phyloP scores from a whole-genome alignment of 2,797 vertebrate genomes.

The Cynodonichthys magdalenae region DNA sequence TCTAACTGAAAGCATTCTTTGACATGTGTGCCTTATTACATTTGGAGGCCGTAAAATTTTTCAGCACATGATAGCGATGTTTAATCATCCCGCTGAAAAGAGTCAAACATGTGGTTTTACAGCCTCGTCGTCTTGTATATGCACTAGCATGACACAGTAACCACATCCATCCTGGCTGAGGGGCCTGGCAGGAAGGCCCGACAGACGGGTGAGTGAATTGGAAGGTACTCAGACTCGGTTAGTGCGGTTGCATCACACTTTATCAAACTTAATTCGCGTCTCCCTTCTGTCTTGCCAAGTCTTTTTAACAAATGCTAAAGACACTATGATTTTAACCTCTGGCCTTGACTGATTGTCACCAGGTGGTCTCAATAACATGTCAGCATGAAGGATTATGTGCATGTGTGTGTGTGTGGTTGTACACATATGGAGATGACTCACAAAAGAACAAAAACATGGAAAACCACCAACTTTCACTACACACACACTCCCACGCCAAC shows the following conservation, averaged over 20 bases:
- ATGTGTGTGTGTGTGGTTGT: constrained; percentile 35
- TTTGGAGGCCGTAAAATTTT: constrained; percentile 20
- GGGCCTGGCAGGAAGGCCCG: not conserved
- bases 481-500: constrained; percentile 34
- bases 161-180: constrained; percentile 28
- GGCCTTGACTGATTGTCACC: constrained; percentile 71
- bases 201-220: constrained; percentile 26
- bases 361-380: constrained; percentile 65
- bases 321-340: constrained; percentile 79
- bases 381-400: constrained; percentile 43
- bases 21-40: constrained; percentile 9
- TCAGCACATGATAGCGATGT: constrained; percentile 5
- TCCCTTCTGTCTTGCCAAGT: constrained; percentile 37
- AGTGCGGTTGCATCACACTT: constrained; percentile 34
- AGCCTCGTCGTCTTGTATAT: not conserved
- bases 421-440: constrained; percentile 66
- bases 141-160: constrained; percentile 32
- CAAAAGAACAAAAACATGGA: constrained; percentile 60
- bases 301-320: constrained; percentile 53
- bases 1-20: constrained; percentile 19
- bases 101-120: constrained; percentile 23
- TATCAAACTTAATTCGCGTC: constrained; percentile 30
- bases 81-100: constrained; percentile 27
- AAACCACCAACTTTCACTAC: constrained; percentile 63
- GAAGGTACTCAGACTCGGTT: constrained; percentile 32